Percentiles rank a stretch among this genome's conserved stretches.
Conservation (phyloP, 2,888 invertebrate species). For the Carpatolechia fugitivella region DNA sequence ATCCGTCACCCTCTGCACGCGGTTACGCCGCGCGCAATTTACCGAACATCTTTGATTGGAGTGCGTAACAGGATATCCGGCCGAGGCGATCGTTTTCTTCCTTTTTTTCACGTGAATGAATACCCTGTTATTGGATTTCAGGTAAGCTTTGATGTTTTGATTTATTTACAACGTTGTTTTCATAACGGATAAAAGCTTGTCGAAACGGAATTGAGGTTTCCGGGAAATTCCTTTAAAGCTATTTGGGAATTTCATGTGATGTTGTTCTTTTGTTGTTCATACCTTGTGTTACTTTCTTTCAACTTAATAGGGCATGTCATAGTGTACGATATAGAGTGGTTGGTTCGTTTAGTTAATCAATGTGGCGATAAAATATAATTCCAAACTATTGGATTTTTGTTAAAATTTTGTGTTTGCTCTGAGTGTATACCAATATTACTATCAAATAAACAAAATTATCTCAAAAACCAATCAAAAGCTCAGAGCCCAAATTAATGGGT, state of each 20-base stretch:
- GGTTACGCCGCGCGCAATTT: constrained; percentile 61
- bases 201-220: constrained; percentile 12
- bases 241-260: neutral
- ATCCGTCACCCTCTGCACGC: constrained; percentile 64
- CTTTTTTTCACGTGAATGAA: constrained; percentile 48
- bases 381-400: too few species aligned
- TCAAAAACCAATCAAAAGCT: too few species aligned
- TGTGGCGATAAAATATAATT: too few species aligned
- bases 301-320: neutral
- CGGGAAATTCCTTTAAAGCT: neutral
- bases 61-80: constrained; percentile 65
- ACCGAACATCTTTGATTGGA: constrained; percentile 66
- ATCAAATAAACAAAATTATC: too few species aligned
- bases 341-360: too few species aligned
- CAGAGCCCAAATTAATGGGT: too few species aligned
- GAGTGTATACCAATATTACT: too few species aligned
- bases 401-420: too few species aligned
- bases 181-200: constrained; percentile 15
- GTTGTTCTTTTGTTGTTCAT: neutral
- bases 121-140: constrained; percentile 53
- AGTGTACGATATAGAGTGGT: too few species aligned
- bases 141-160: constrained; percentile 45
- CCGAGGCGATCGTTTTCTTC: constrained; percentile 51
- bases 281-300: neutral
- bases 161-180: constrained; percentile 34